phyloP scores from a whole-genome alignment of 2,797 vertebrate species.

The Gymnoscopelus braueri region DNA sequence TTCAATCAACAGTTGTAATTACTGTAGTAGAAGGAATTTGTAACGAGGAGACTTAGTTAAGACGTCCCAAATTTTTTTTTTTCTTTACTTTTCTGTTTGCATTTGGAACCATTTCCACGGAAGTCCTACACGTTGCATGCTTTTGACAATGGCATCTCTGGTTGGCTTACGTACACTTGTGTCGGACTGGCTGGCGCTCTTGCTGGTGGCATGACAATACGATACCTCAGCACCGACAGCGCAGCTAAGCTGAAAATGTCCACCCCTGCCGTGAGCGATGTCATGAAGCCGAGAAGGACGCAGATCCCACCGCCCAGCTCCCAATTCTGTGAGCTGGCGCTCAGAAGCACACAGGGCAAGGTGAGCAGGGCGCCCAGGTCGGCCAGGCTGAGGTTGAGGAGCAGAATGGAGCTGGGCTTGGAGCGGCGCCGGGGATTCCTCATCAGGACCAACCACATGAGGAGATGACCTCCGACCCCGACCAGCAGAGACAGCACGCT shows the following conservation, averaged over 20 bases:
- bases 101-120: too few relatives aligned
- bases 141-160: too few relatives aligned
- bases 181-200: slow-evolving; percentile 52
- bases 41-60: too few relatives aligned
- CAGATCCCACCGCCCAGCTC: slow-evolving; percentile 70
- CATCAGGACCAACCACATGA: slow-evolving; percentile 75
- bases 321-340: slow-evolving; percentile 75
- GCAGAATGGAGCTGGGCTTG: slow-evolving; percentile 73
- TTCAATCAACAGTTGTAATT: too few relatives aligned
- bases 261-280: slow-evolving; percentile 74
- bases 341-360: slow-evolving; percentile 72
- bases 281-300: slow-evolving; percentile 75
- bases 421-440: slow-evolving; percentile 68
- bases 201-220: slow-evolving; percentile 62
- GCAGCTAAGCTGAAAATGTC: slow-evolving; percentile 78
- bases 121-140: too few relatives aligned
- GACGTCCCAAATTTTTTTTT: too few relatives aligned
- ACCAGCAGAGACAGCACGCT: slow-evolving; percentile 73
- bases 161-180: slow-evolving; percentile 66
- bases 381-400: slow-evolving; percentile 79
- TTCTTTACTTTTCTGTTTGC: too few relatives aligned
- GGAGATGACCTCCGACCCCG: slow-evolving; percentile 73
- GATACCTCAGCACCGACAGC: slow-evolving; percentile 72
- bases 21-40: too few relatives aligned
- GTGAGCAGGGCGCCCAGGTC: slow-evolving; percentile 76